Evolutionary conservation across 2,888 invertebrate genomes (phyloP).

Genomic region (Aleiodes leptofemur): DNA sequence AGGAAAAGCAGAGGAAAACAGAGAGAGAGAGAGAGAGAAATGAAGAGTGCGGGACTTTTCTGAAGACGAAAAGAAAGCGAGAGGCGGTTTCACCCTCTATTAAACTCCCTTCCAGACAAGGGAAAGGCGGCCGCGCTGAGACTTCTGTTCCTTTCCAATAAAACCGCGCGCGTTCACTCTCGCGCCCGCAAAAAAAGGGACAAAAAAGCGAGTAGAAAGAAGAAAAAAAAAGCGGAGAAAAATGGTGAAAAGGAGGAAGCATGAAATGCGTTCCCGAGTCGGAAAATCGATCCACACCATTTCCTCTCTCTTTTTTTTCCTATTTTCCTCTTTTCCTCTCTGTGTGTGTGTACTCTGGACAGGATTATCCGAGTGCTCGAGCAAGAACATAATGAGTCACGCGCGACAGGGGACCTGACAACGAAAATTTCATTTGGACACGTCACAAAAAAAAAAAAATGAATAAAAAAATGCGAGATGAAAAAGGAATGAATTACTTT

Average conservation of each 20-base stretch:
- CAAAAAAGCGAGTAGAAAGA: constrained; percentile 55
- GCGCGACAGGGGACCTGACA: constrained; percentile 7
- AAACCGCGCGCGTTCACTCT: constrained; percentile 59
- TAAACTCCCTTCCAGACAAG: constrained; percentile 76
- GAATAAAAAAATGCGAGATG: background rate
- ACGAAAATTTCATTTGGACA: constrained; percentile 32
- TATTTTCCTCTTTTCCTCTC: constrained; percentile 37
- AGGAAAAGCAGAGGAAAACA: constrained; percentile 38
- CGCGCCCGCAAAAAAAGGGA: constrained; percentile 50
- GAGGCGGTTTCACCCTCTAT: constrained; percentile 75
- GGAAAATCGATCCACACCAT: constrained; percentile 57
- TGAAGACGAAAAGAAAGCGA: constrained; percentile 59
- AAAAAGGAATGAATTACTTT: too few species aligned
- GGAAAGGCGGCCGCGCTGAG: constrained; percentile 77
- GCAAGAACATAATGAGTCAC: constrained; percentile 36
- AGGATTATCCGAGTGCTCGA: constrained; percentile 38
- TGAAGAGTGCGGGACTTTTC: constrained; percentile 24
- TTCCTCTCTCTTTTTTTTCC: too few species aligned
- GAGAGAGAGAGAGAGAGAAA: constrained; percentile 27
- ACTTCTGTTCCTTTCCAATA: constrained; percentile 63
- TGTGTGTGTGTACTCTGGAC: constrained; percentile 43
- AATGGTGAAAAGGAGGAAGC: constrained; percentile 37
- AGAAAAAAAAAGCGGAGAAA: constrained; percentile 35
- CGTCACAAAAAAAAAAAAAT: background rate
- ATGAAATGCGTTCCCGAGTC: constrained; percentile 44